Evolutionary conservation across 2,113 vertebrate species (phyloP).

Genomic region (Antigone vipio): DNA sequence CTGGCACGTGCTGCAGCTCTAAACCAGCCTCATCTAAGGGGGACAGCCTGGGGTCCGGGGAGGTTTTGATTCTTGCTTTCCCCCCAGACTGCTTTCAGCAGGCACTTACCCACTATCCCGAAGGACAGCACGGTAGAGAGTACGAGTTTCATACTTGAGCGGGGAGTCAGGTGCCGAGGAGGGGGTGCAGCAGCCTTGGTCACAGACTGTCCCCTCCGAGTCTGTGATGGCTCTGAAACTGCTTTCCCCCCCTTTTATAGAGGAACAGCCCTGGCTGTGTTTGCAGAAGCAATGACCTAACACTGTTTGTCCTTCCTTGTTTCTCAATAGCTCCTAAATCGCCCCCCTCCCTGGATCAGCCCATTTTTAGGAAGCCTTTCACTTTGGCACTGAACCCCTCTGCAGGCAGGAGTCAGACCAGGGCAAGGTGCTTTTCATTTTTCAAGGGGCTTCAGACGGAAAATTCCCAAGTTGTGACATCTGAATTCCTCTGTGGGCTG

Average conservation of each 20-base stretch:
- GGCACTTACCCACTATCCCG: constrained; percentile 63
- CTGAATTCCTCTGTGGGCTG: background rate
- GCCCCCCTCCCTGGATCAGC: background rate
- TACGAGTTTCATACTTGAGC: constrained; percentile 4
- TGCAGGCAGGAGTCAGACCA: background rate
- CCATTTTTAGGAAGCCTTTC: constrained; percentile 55
- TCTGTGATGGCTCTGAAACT: constrained; percentile 43
- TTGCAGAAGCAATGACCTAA: constrained; percentile 72
- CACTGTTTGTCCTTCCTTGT: constrained; percentile 68
- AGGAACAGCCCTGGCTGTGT: constrained; percentile 32
- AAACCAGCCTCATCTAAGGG: background rate
- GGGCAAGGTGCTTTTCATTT: background rate
- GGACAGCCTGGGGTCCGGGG: background rate
- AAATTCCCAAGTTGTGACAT: constrained; percentile 45
- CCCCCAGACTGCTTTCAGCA: background rate
- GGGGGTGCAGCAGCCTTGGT: constrained; percentile 19
- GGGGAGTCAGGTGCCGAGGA: background rate
- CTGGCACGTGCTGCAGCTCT: background rate
- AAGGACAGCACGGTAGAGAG: constrained; percentile 36
- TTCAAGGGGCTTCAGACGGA: constrained; percentile 14
- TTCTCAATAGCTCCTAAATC: constrained; percentile 65
- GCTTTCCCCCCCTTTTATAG: constrained; percentile 64
- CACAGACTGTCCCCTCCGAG: constrained; percentile 55
- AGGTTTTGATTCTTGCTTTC: background rate
- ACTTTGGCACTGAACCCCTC: constrained; percentile 46